Evolutionary conservation across 2,888 invertebrate species (phyloP).

Genomic region (Octodonta nipae): DNA sequence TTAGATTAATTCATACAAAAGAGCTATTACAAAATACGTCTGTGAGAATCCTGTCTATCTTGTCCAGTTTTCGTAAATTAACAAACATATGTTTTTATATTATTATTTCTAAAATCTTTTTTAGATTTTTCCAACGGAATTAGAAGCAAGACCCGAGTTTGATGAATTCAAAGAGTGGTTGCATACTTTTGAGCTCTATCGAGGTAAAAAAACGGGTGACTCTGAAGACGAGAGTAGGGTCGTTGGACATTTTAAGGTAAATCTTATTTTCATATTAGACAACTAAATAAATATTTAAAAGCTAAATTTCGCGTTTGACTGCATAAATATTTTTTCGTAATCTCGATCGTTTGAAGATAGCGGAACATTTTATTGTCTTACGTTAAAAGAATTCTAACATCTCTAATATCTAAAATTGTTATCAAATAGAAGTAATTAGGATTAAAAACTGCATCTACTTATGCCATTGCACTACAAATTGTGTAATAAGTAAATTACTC

Average conservation of each 20-base stretch:
- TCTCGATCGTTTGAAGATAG: too few relatives aligned
- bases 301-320: not conserved
- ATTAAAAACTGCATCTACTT: too few relatives aligned
- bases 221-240: slow-evolving; percentile 71
- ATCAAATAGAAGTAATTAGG: too few relatives aligned
- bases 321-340: not conserved
- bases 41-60: not conserved
- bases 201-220: slow-evolving; percentile 79
- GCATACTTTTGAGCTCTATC: slow-evolving; percentile 70
- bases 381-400: too few relatives aligned
- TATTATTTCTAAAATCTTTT: too few relatives aligned
- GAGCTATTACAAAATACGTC: too few relatives aligned
- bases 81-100: too few relatives aligned
- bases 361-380: too few relatives aligned
- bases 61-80: not conserved
- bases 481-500: too few relatives aligned
- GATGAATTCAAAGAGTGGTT: slow-evolving; percentile 82
- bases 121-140: slow-evolving; percentile 68
- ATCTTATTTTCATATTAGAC: not conserved
- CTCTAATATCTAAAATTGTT: too few relatives aligned
- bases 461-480: too few relatives aligned
- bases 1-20: too few relatives aligned
- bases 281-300: not conserved
- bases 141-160: slow-evolving; percentile 65
- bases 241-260: slow-evolving; percentile 75